Base-by-base conservation (phyloP, 53 echinoderm and acorn worm genomes). In the Mesocentrotus franciscanus region DNA sequence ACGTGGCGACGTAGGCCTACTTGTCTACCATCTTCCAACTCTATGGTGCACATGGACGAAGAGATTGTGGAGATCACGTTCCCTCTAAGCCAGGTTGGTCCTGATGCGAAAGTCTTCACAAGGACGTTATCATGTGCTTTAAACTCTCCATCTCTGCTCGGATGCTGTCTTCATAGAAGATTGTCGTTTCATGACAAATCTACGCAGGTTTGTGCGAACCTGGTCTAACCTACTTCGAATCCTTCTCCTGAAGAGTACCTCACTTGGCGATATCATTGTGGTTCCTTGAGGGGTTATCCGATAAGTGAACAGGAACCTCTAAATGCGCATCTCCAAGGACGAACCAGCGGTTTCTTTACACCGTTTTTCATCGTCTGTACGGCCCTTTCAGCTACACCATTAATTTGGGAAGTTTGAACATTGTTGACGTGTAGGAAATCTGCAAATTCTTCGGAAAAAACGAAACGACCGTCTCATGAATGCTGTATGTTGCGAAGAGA, bases 311-410 rank as follows among this genome's bases (percentile, higher is more conserved):
- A 96, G 60, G 18, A 95, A 92, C 32, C 95, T 36, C 24, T 92
- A 12, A 8, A 61, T 13, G 13, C 61, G 13, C 61, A 61, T 61
- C 22, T 85, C 55, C 94, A 39, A 14, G 75, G 18, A 49, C 94
- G 90, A 34, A 56, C 70, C 12, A 16, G 32, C 96, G 92, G 92
- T 49, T 92, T 95, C 59, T 92, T 60, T 20, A 96, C 9, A 26
- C 71, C 96, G 6, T 92, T 71, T 5, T 95, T 95, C 35, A 96
- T 85, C 79, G 55, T 68, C 35, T 95, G 95, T 20, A 95, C 89
- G 29, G 96, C 93, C 71, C 96, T 85, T 85, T 96, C 95, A 56
- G 62, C 92, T 33, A 66, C 9, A 1, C 94, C 94, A 35, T 94
- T 83, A 0, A 61, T 84, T n/a, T 90, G 74, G 1, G 76, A 90